These are phyloP conservation scores for Halisarca cf. caerulea DNA, from an alignment of 37 sponge, comb jelly and placozoan species.

Conservation along the genomic window DNA sequence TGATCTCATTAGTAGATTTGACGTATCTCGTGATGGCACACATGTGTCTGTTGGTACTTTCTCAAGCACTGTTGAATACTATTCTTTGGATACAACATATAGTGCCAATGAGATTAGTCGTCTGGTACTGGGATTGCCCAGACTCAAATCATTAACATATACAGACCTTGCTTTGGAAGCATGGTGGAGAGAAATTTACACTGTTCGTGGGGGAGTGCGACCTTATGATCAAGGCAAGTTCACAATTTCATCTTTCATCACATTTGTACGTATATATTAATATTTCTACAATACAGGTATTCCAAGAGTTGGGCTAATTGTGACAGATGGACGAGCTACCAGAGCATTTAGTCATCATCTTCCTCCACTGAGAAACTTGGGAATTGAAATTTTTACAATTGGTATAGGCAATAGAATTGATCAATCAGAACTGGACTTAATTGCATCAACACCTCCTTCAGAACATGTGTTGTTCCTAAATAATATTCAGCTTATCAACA, in stretches of 20 bases:
- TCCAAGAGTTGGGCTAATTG: background rate
- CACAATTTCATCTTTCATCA: background rate
- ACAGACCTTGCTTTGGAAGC: slow-evolving; percentile 11
- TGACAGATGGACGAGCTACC: background rate
- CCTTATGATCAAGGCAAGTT: background rate
- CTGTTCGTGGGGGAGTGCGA: background rate
- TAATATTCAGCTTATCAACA: background rate
- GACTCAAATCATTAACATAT: background rate
- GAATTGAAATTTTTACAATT: background rate
- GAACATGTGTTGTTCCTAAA: background rate
- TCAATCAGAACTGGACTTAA: background rate
- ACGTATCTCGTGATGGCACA: background rate
- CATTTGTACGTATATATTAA: background rate
- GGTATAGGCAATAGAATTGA: background rate
- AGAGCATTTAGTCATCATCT: background rate
- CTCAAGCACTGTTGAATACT: background rate
- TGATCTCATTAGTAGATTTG: background rate
- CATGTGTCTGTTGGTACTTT: slow-evolving; percentile 14
- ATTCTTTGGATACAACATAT: background rate
- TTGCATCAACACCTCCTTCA: background rate
- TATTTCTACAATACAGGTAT: background rate
- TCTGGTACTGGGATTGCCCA: background rate
- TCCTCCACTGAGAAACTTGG: background rate
- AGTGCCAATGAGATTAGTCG: background rate
- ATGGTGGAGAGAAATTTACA: background rate